Percentiles rank a stretch among this genome's conserved stretches.
Conservation (phyloP, 2,888 invertebrate species). For the Agrotis puta region DNA sequence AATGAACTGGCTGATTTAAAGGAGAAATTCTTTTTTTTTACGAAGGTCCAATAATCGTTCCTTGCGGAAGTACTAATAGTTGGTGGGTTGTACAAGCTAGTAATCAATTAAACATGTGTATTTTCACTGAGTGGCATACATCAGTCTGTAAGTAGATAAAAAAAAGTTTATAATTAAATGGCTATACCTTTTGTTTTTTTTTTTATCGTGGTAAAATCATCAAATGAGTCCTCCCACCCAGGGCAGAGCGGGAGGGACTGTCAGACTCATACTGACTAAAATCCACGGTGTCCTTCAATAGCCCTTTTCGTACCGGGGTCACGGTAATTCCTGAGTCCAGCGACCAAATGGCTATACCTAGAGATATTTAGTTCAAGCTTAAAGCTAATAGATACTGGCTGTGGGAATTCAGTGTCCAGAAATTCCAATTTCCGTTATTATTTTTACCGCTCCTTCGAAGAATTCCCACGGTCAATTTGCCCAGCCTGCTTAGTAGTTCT, state of each 20-base stretch:
- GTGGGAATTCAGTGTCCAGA: not conserved
- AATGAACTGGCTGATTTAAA: conserved; percentile 38
- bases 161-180: not conserved
- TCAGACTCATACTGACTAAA: too few species aligned
- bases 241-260: too few species aligned
- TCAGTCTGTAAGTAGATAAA: not conserved
- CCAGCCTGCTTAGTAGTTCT: not conserved
- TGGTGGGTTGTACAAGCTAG: not conserved
- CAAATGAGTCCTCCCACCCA: too few species aligned
- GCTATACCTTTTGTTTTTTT: too few species aligned
- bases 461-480: conserved; percentile 39
- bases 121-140: too few species aligned
- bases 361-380: not conserved
- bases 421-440: not conserved
- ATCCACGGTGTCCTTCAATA: too few species aligned
- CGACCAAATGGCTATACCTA: too few species aligned
- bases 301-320: too few species aligned
- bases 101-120: not conserved
- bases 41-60: not conserved
- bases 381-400: too few species aligned
- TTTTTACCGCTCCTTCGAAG: not conserved
- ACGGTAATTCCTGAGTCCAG: too few species aligned
- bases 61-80: not conserved
- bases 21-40: conserved; percentile 11
- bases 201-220: too few species aligned